phyloP scores from a whole-genome alignment of 23 tunicate species.

The Styela clava region DNA sequence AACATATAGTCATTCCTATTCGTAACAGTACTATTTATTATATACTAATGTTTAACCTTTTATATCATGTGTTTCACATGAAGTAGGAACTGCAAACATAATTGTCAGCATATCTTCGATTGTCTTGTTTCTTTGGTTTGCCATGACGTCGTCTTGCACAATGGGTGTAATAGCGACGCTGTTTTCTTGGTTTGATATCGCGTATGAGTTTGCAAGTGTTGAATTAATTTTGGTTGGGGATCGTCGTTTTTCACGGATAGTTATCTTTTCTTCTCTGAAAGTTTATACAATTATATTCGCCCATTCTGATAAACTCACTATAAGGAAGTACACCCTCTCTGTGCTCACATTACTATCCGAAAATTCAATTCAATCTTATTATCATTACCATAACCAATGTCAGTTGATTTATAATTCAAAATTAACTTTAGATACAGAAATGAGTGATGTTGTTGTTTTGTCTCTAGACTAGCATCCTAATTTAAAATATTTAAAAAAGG shows the following conservation, averaged over 20 bases:
- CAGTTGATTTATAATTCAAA: no score
- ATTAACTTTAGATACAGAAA: no score
- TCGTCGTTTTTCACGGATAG: not conserved
- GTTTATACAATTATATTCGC: not conserved
- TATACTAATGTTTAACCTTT: no score
- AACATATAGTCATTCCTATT: not conserved
- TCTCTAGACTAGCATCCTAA: no score
- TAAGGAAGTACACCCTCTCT: no score
- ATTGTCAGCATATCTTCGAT: not conserved
- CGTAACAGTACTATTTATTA: not conserved
- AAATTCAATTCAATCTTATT: no score
- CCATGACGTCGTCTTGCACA: not conserved
- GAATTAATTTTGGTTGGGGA: not conserved
- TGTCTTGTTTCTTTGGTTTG: not conserved
- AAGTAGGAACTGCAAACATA: not conserved
- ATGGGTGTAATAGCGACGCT: not conserved
- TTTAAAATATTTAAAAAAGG: no score
- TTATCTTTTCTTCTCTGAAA: constrained; percentile 11
- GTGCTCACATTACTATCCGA: no score
- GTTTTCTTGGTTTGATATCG: not conserved
- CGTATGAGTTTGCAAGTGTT: not conserved
- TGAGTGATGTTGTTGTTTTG: no score
- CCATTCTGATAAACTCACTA: not conserved
- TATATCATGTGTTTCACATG: constrained; percentile 2
- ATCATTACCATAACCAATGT: no score